Percentiles rank a stretch among this genome's conserved stretches.
Conservation (phyloP, 1,140 invertebrate species). For the Magallana angulata region DNA sequence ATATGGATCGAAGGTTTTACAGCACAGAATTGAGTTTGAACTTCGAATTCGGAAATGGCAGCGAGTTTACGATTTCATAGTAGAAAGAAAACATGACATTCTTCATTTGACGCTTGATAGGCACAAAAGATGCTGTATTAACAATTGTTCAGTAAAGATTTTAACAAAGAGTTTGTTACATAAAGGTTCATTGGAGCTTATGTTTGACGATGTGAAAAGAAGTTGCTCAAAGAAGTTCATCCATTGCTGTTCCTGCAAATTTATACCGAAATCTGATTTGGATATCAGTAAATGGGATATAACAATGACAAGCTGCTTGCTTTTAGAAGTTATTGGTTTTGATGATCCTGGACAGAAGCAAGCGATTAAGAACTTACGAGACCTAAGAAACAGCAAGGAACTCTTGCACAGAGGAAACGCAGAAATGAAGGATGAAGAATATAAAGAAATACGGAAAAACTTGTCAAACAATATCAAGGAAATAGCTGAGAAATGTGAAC, state of each 20-base stretch:
- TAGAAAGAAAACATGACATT: not conserved
- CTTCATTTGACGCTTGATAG: not conserved
- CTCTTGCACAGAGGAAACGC: not conserved
- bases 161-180: no score
- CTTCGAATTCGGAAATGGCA: not conserved
- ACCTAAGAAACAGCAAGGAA: not conserved
- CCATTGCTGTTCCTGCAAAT: not conserved
- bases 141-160: not conserved
- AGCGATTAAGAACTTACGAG: not conserved
- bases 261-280: not conserved
- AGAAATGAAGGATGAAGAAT: not conserved
- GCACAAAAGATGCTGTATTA: not conserved
- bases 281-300: not conserved
- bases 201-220: no score
- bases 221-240: not conserved
- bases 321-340: not conserved
- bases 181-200: no score
- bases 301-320: not conserved
- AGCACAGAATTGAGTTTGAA: not conserved
- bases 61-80: not conserved
- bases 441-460: not conserved
- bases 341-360: not conserved
- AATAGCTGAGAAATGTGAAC: not conserved
- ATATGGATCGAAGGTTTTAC: not conserved
- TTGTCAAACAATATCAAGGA: not conserved